These are phyloP conservation scores for Mercenaria mercenaria DNA, from an alignment of 1,140 invertebrate genomes.

Conservation along the genomic window DNA sequence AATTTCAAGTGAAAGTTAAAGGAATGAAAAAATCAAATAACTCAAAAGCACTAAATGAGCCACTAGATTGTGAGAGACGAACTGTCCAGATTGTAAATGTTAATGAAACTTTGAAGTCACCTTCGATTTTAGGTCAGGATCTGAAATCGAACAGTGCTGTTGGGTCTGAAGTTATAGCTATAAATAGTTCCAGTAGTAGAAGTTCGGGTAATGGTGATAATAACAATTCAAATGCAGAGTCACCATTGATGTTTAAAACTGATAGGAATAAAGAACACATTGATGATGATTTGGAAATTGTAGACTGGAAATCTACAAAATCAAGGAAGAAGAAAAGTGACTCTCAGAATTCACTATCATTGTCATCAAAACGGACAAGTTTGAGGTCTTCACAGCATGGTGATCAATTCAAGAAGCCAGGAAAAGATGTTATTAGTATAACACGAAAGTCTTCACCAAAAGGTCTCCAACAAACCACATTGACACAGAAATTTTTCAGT, in stretches of 20 bases:
- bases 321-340: background rate
- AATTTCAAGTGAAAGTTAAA: conserved; percentile 40
- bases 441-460: background rate
- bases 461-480: conserved; percentile 35
- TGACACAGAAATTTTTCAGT: conserved; percentile 56
- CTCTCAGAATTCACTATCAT: background rate
- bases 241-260: conserved; percentile 10
- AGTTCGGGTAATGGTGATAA: background rate
- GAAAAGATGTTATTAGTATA: background rate
- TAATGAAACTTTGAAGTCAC: conserved; percentile 33
- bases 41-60: background rate
- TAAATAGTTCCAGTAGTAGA: background rate
- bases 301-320: conserved; percentile 1
- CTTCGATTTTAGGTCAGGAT: conserved; percentile 9
- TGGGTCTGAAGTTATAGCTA: background rate
- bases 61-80: background rate
- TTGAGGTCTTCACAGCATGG: background rate
- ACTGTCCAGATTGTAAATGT: background rate
- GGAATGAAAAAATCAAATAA: conserved; percentile 1
- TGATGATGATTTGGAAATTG: background rate
- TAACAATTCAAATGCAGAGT: background rate
- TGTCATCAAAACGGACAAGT: conserved; percentile 10
- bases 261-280: background rate
- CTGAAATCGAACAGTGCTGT: background rate
- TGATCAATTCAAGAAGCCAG: background rate